phyloP scores from a whole-genome alignment of 2,797 vertebrate species.

The Gorsachius magnificus region DNA sequence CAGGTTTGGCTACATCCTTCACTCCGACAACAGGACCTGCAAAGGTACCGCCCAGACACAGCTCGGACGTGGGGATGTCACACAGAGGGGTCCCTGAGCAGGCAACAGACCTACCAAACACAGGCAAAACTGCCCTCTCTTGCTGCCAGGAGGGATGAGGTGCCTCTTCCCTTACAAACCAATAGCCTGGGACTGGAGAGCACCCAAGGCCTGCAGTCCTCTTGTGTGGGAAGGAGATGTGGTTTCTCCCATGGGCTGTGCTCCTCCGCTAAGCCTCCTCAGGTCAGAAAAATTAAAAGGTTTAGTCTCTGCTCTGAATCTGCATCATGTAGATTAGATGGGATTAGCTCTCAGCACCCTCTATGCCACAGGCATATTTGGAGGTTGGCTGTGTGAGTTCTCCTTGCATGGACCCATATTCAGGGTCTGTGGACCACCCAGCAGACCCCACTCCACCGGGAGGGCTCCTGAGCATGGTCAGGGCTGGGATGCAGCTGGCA shows the following conservation, averaged over 20 bases:
- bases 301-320: background rate
- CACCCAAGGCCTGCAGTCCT: background rate
- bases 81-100: background rate
- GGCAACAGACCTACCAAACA: background rate
- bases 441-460: background rate
- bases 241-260: background rate
- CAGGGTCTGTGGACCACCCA: background rate
- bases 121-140: background rate
- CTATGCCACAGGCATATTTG: background rate
- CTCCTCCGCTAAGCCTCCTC: background rate
- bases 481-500: background rate
- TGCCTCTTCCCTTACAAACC: background rate
- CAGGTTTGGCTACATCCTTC: constrained; percentile 92
- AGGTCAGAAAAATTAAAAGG: background rate
- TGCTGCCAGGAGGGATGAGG: background rate
- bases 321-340: background rate
- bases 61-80: background rate
- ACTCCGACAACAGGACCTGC: constrained; percentile 93
- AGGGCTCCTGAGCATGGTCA: background rate
- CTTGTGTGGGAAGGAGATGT: background rate
- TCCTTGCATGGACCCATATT: background rate
- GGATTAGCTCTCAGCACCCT: background rate
- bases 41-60: constrained; percentile 77
- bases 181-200: background rate
- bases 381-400: background rate